phyloP scores from a whole-genome alignment of 2,888 invertebrate genomes.

The Ophion ellenae region DNA sequence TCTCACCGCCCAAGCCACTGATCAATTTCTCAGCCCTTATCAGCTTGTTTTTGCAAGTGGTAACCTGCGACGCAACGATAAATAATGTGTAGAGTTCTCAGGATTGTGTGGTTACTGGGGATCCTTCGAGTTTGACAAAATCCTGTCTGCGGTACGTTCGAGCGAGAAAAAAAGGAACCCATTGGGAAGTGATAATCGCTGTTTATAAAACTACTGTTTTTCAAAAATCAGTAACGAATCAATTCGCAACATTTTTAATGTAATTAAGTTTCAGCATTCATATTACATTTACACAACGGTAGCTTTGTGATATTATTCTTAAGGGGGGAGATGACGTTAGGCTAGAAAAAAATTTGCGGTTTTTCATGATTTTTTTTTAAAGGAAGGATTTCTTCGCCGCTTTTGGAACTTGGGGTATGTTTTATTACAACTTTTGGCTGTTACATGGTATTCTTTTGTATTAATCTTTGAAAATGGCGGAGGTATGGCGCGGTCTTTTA shows the following conservation, averaged over 20 bases:
- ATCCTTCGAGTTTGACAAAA: not conserved
- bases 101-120: not conserved
- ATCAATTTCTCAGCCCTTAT: conserved; percentile 94
- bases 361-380: too few relatives aligned
- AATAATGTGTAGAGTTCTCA: not conserved
- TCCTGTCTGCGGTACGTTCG: too few relatives aligned
- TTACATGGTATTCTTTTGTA: too few relatives aligned
- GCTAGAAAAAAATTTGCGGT: too few relatives aligned
- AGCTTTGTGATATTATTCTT: not conserved
- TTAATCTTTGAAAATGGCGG: too few relatives aligned
- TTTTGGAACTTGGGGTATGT: too few relatives aligned
- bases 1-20: conserved; percentile 93
- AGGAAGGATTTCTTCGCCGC: too few relatives aligned
- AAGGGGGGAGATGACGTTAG: conserved; percentile 74
- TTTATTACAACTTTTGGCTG: too few relatives aligned
- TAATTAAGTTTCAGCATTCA: not conserved
- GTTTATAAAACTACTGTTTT: not conserved
- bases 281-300: too few relatives aligned
- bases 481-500: too few relatives aligned
- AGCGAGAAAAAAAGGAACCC: too few relatives aligned
- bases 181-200: not conserved
- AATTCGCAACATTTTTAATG: not conserved
- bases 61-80: conserved; percentile 62
- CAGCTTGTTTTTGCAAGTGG: conserved; percentile 91
- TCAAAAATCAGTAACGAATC: not conserved